Evolutionary conservation across 1,140 invertebrate genomes (phyloP).

Genomic region (Ceratoteleas bidentatus): DNA sequence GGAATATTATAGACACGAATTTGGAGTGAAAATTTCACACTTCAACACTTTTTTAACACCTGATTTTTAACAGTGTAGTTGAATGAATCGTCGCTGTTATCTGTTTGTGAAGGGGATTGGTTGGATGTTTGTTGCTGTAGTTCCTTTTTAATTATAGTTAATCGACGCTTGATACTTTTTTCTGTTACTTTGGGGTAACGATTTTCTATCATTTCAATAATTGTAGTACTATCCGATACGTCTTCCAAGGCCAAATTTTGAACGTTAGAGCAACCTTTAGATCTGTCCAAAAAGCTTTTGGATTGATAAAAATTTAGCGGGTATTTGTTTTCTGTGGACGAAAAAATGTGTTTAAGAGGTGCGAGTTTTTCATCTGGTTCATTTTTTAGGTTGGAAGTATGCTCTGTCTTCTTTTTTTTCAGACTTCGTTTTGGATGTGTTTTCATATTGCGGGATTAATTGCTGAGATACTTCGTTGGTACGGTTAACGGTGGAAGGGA

Average conservation of each 20-base stretch:
- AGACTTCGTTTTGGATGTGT: no score
- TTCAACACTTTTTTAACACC: no score
- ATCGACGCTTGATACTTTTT: constrained; percentile 5
- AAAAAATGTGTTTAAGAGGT: background rate
- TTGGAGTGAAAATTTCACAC: no score
- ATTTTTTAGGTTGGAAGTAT: background rate
- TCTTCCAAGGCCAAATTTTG: background rate
- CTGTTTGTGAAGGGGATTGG: background rate
- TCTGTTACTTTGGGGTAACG: background rate
- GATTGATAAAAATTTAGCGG: background rate
- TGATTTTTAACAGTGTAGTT: no score
- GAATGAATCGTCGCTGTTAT: background rate
- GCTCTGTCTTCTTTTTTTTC: background rate
- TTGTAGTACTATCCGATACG: background rate
- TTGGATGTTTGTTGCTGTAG: background rate
- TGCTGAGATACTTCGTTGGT: no score
- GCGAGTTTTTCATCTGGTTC: constrained; percentile 6
- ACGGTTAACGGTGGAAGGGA: no score
- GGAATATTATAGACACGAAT: no score
- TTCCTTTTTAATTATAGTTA: constrained; percentile 15
- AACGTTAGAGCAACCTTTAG: constrained; percentile 1
- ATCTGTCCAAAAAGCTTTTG: constrained; percentile 9
- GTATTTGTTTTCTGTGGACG: background rate
- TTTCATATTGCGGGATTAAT: no score
- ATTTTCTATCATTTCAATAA: constrained; percentile 4